Base-by-base conservation (phyloP, 2,888 invertebrate genomes). In the Agriopis aurantiaria region DNA sequence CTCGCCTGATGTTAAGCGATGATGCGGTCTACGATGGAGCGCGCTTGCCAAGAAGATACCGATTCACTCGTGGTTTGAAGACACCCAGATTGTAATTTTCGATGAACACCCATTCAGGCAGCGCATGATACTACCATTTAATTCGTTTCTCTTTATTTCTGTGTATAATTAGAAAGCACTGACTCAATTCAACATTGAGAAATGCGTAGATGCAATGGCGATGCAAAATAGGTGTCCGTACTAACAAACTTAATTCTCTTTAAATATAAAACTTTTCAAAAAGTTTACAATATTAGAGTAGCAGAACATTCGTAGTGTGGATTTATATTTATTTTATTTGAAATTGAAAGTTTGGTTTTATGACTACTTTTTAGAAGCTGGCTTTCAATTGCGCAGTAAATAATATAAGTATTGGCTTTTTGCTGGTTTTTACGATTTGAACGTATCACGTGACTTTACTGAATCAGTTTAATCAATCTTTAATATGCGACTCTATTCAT, bases 371-470 rank as follows among this genome's bases (percentile, higher is more conserved):
- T 55, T 53, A 49, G 33, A 61, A 53, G 7, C 56, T 56, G 33
- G 41, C 57, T 59, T 64, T 52, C 10, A 69, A 68, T 65, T 64
- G 60, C 40, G 45, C 53, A 23, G 23, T 69, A 65, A 63, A 63
- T 45, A 61, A n/a, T n/a, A n/a, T n/a, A 52, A 33, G 33, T 46
- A 65, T 62, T 62, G 43, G 6, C 33, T 40, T 7, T 62, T 17
- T 64, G 33, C 63, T 68, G 58, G 66, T 64, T 55, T 78, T 75
- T 74, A 76, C 72, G 74, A 75, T 67, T 65, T 57, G 69, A 51
- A 23, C 48, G 49, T 62, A 57, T 51, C 51, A 68, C 57, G 60
- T 69, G 60, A 64, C 69, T n/a, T n/a, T 69, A 23, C 60, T 46
- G 62, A 65, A 64, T 55, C 68, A 65, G 60, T 72, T 63, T 68